A percentile compares a stretch with the other conserved stretches of the same genome.
phyloP scores from a whole-genome alignment of 2,113 vertebrate genomes.

The Bujurquina vittata region DNA sequence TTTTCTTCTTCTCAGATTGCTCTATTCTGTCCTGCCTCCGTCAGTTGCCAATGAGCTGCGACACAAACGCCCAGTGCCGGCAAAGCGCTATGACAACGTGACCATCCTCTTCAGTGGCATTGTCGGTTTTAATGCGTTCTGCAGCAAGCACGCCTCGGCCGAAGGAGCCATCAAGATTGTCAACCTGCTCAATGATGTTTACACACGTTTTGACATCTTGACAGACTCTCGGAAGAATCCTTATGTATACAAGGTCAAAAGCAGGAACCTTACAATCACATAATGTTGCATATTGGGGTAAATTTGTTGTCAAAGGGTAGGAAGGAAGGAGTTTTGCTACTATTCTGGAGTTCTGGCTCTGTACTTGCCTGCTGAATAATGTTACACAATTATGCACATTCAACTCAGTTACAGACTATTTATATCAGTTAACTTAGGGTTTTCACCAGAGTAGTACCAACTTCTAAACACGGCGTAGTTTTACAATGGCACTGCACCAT shows the following conservation, averaged over 20 bases:
- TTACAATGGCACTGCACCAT: slow-evolving; percentile 49
- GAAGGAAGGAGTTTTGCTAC: background rate
- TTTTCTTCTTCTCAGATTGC: slow-evolving; percentile 78
- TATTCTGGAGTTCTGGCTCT: background rate
- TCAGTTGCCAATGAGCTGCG: slow-evolving; percentile 97
- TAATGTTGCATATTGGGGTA: slow-evolving; percentile 14
- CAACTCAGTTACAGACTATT: slow-evolving; percentile 42
- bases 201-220: slow-evolving; percentile 97
- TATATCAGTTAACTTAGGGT: slow-evolving; percentile 42
- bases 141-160: slow-evolving; percentile 96
- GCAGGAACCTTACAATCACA: slow-evolving; percentile 14
- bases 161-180: slow-evolving; percentile 99
- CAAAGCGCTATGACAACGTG: slow-evolving; percentile 96
- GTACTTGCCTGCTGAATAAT: slow-evolving; percentile 18
- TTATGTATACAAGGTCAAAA: slow-evolving; percentile 95
- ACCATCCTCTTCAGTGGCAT: slow-evolving; percentile 99
- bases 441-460: slow-evolving; percentile 39
- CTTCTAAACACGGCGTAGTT: slow-evolving; percentile 60
- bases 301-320: background rate
- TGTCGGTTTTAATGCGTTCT: slow-evolving; percentile 96
- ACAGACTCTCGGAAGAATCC: slow-evolving; percentile 97
- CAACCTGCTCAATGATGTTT: slow-evolving; percentile 97
- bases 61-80: slow-evolving; percentile 95
- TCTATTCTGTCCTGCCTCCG: slow-evolving; percentile 96
- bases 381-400: slow-evolving; percentile 30